Evolutionary conservation across 2,113 vertebrate genomes (phyloP).

Genomic region (Fregata magnificens): DNA sequence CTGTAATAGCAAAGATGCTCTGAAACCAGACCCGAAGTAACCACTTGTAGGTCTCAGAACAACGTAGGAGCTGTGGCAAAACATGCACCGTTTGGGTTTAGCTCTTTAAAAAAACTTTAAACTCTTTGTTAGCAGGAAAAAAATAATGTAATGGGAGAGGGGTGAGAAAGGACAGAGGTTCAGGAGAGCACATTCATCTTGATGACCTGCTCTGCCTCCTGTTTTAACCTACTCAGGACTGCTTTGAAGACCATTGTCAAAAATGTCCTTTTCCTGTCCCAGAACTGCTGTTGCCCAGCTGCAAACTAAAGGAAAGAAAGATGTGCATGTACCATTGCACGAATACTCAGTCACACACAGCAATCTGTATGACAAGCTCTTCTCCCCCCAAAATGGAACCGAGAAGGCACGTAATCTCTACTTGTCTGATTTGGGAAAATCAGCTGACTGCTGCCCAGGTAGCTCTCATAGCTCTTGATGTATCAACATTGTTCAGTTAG

Average conservation of each 20-base stretch:
- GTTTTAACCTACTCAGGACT: not conserved
- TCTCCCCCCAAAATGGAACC: not conserved
- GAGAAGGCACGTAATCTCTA: not conserved
- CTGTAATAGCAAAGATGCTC: not conserved
- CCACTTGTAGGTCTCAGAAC: not conserved
- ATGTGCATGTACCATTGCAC: not conserved
- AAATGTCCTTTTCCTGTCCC: not conserved
- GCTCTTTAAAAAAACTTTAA: not conserved
- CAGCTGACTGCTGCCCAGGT: not conserved
- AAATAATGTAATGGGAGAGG: not conserved
- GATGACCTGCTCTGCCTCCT: not conserved
- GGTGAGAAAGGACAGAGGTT: not conserved
- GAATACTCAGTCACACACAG: not conserved
- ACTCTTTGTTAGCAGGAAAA: not conserved
- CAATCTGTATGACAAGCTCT: not conserved
- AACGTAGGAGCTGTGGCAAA: not conserved
- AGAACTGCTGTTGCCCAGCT: not conserved
- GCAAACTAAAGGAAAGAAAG: not conserved
- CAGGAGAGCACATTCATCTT: not conserved
- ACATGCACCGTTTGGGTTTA: not conserved
- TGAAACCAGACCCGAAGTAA: not conserved
- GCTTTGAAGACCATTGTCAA: not conserved
- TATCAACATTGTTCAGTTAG: not conserved
- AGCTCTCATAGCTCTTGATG: not conserved
- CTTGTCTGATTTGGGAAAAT: not conserved